phyloP scores from a whole-genome alignment of 2,888 invertebrate genomes.

The Hypena proboscidalis region DNA sequence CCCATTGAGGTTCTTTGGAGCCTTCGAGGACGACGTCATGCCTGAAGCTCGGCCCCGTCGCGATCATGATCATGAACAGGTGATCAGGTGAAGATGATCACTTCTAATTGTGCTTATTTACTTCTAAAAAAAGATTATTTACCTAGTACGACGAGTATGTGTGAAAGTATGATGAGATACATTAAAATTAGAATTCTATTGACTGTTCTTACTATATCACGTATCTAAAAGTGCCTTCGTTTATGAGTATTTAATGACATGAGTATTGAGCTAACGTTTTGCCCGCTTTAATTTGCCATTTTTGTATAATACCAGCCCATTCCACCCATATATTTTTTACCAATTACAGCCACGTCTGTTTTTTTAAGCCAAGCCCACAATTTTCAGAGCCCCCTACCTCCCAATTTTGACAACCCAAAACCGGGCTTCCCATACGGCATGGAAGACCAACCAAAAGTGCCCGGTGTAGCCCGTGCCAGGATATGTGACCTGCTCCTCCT shows the following conservation, averaged over 20 bases:
- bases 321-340: no score
- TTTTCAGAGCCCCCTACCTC: background rate
- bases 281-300: no score
- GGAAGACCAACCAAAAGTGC: constrained; percentile 48
- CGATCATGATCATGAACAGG: constrained; percentile 69
- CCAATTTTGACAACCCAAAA: constrained; percentile 7
- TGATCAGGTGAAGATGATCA: constrained; percentile 73
- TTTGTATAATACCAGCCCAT: no score
- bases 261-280: no score
- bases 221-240: no score
- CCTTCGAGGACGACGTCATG: constrained; percentile 63
- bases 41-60: constrained; percentile 60
- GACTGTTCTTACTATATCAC: no score
- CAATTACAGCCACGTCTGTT: no score
- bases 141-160: no score
- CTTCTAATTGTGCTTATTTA: constrained; percentile 33
- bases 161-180: no score
- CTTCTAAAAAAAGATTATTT: no score
- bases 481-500: constrained; percentile 78
- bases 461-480: constrained; percentile 63
- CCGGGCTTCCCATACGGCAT: constrained; percentile 65
- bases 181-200: no score
- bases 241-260: no score
- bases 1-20: constrained; percentile 55
- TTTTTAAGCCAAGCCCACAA: background rate